Percentiles rank a stretch among this genome's conserved stretches.
Evolutionary conservation across 2,797 vertebrate species (phyloP).

Genomic region (Gallinago nigripennis): DNA sequence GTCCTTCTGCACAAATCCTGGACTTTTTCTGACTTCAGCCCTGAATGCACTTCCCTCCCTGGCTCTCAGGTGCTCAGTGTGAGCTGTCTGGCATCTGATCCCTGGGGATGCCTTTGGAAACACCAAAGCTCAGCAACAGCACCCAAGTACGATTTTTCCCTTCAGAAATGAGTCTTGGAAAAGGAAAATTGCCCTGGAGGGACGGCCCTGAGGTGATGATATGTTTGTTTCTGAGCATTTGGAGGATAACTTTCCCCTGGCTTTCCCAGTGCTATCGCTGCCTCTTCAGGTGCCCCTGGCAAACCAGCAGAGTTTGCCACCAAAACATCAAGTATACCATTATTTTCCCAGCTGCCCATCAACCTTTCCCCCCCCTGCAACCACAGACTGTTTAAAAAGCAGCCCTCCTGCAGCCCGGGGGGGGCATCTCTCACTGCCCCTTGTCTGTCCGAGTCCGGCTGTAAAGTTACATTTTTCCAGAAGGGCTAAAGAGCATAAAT

Average conservation of each 20-base stretch:
- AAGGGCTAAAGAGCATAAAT: constrained; percentile 20
- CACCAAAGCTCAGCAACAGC: not conserved
- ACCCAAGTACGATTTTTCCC: not conserved
- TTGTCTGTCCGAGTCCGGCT: not conserved
- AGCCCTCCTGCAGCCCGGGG: not conserved
- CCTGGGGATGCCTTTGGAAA: not conserved
- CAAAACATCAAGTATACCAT: not conserved
- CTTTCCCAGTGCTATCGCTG: not conserved
- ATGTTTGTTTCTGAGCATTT: not conserved
- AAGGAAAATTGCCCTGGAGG: not conserved
- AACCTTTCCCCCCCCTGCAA: not conserved
- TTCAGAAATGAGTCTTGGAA: not conserved
- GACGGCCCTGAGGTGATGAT: not conserved
- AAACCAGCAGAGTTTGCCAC: not conserved
- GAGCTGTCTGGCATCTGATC: not conserved
- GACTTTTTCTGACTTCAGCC: not conserved
- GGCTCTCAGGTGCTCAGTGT: not conserved
- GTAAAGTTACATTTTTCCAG: constrained; percentile 23
- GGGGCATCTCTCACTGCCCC: not conserved
- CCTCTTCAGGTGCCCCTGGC: not conserved
- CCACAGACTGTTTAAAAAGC: not conserved
- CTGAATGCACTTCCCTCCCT: not conserved
- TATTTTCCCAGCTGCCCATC: not conserved
- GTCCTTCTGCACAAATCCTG: not conserved
- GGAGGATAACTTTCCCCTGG: not conserved